These are phyloP conservation scores for Sinopyrophorus schimmeli DNA, from an alignment of 2,888 invertebrate genomes.

Conservation along the genomic window DNA sequence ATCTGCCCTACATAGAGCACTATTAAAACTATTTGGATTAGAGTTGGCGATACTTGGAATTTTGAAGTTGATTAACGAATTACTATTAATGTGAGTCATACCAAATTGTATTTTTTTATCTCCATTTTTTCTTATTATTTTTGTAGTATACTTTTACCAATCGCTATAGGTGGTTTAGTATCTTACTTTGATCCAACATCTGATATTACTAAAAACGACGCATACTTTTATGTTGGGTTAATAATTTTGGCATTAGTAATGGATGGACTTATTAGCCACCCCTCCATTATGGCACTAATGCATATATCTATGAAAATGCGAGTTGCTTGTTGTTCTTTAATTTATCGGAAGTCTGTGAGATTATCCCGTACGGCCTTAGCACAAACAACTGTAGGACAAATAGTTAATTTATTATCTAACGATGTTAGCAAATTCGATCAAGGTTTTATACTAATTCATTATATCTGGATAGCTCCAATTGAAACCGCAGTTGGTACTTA, in stretches of 20 bases:
- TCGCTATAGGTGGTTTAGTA: conserved; percentile 67
- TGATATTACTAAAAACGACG: conserved; percentile 55
- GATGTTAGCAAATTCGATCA: conserved; percentile 83
- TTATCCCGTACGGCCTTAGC: conserved; percentile 60
- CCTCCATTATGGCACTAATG: conserved; percentile 84
- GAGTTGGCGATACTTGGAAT: conserved; percentile 44
- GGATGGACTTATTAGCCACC: conserved; percentile 59
- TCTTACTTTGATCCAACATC: conserved; percentile 61
- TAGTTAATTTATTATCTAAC: conserved; percentile 62
- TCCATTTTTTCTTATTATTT: conserved; percentile 24
- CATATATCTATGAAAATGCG: conserved; percentile 86
- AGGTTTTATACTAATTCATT: conserved; percentile 86
- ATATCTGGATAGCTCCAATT: conserved; percentile 72
- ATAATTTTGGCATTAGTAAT: conserved; percentile 58
- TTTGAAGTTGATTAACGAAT: conserved; percentile 47
- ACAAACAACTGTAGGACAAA: conserved; percentile 61
- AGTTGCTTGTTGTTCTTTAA: conserved; percentile 78
- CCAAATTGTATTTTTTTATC: not conserved
- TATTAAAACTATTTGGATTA: conserved; percentile 46
- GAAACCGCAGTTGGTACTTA: conserved; percentile 63
- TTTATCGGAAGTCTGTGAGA: conserved; percentile 71
- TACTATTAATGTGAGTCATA: conserved; percentile 49
- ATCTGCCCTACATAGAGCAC: conserved; percentile 46
- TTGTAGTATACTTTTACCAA: conserved; percentile 48
- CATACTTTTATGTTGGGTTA: conserved; percentile 75